phyloP scores from a whole-genome alignment of 2,797 vertebrate species.

The Stomatorhinus walkeri region DNA sequence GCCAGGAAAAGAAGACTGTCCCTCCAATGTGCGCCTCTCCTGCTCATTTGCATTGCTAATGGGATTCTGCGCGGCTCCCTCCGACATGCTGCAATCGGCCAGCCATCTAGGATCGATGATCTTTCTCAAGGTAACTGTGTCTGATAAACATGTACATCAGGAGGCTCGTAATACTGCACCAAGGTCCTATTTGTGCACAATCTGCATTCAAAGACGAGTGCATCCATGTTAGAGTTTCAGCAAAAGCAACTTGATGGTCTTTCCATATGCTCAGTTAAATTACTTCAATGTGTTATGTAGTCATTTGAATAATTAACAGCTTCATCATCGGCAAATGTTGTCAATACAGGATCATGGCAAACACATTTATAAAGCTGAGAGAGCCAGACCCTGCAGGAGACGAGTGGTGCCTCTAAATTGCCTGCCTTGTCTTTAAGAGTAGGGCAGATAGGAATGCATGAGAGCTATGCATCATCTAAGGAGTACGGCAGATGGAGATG shows the following conservation, averaged over 20 bases:
- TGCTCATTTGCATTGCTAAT: constrained; percentile 42
- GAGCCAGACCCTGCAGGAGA: constrained; percentile 21
- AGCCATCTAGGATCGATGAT: constrained; percentile 29
- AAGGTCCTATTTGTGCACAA: constrained; percentile 26
- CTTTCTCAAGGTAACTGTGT: constrained; percentile 12
- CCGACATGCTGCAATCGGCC: constrained; percentile 30
- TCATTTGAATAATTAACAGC: constrained; percentile 38
- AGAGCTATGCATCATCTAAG: neutral
- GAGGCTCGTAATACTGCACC: constrained; percentile 26
- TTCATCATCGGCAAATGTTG: constrained; percentile 29
- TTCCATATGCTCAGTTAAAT: constrained; percentile 33
- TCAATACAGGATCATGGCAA: constrained; percentile 29
- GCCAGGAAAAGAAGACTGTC: neutral
- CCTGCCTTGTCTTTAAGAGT: neutral
- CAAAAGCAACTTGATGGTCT: constrained; percentile 22
- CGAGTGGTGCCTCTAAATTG: constrained; percentile 28
- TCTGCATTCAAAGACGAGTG: constrained; percentile 37
- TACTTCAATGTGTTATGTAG: constrained; percentile 30
- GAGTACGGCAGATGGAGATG: neutral
- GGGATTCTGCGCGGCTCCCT: constrained; percentile 34
- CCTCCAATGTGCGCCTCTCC: neutral
- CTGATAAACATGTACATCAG: constrained; percentile 26
- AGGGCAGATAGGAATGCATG: neutral
- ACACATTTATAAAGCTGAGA: constrained; percentile 31
- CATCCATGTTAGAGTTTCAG: neutral